Percentiles rank a stretch among this genome's conserved stretches.
Evolutionary conservation across 2,888 invertebrate genomes (phyloP).

Genomic region (Kryphioiulus occultus): DNA sequence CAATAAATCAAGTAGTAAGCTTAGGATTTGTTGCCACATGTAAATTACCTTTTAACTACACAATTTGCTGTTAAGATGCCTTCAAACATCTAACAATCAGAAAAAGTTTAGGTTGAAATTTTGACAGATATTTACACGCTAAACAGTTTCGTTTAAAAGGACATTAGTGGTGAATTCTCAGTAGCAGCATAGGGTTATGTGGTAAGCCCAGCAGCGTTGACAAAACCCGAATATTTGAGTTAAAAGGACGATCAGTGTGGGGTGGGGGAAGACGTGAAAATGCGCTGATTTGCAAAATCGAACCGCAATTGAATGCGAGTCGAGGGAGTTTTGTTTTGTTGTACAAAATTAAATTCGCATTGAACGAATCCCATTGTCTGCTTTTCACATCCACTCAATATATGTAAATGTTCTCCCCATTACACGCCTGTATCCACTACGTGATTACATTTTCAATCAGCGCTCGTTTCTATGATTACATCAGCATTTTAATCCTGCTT

Average conservation of each 20-base stretch:
- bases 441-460: conserved; percentile 46
- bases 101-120: too few relatives aligned
- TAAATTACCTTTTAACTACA: too few relatives aligned
- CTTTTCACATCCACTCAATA: background rate
- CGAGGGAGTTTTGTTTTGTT: conserved; percentile 1
- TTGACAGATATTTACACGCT: too few relatives aligned
- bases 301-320: background rate
- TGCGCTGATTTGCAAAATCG: background rate
- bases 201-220: background rate
- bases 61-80: too few relatives aligned
- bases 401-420: conserved; percentile 30
- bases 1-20: too few relatives aligned
- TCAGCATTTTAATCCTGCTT: conserved; percentile 44
- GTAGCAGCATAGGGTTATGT: background rate
- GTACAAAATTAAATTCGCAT: conserved; percentile 42
- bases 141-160: too few relatives aligned
- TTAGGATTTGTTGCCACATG: too few relatives aligned
- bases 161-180: too few relatives aligned
- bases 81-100: too few relatives aligned
- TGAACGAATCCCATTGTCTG: conserved; percentile 26
- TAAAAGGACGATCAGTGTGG: background rate
- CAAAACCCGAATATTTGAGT: background rate
- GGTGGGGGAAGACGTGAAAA: background rate
- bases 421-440: conserved; percentile 11
- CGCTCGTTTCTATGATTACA: conserved; percentile 33